Evolutionary conservation across 30 jellyfish, hydroid and myxozoan genomes (phyloP).

Genomic region (Hydractinia symbiolongicarpus): DNA sequence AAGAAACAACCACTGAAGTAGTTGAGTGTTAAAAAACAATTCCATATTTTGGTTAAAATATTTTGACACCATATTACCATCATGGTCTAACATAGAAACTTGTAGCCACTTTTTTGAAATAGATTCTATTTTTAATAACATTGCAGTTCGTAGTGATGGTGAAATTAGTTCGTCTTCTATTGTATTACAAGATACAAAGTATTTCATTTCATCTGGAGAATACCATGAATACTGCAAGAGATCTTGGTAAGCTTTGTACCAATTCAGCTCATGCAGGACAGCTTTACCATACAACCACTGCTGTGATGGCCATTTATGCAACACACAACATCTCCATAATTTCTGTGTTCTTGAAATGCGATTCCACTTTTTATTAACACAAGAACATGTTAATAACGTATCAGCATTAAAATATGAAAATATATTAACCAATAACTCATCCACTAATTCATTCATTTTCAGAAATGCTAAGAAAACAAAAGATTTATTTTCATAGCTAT

Average conservation of each 20-base stretch:
- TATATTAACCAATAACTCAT: constrained; percentile 57
- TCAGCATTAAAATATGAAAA: constrained; percentile 41
- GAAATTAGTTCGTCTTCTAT: constrained; percentile 70
- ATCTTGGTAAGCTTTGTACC: constrained; percentile 70
- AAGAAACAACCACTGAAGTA: constrained; percentile 78
- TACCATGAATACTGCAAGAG: constrained; percentile 63
- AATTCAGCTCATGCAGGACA: constrained; percentile 42
- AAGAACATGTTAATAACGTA: constrained; percentile 29
- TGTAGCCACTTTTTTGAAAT: constrained; percentile 92
- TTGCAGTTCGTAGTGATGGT: constrained; percentile 49
- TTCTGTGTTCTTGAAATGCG: constrained; percentile 61
- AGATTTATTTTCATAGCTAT: no score
- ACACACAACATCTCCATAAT: constrained; percentile 68
- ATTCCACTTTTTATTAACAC: constrained; percentile 77
- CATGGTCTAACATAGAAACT: constrained; percentile 66
- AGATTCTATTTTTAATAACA: constrained; percentile 53
- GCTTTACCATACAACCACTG: constrained; percentile 66
- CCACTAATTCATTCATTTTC: constrained; percentile 34
- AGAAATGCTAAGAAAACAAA: no score
- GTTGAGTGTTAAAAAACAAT: constrained; percentile 63
- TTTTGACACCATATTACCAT: constrained; percentile 28
- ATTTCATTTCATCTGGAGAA: constrained; percentile 95
- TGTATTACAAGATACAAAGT: constrained; percentile 84
- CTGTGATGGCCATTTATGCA: constrained; percentile 89
- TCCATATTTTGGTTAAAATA: constrained; percentile 79